Evolutionary conservation across 2,797 vertebrate species (phyloP).

Genomic region (Micropoecilia bifurca): DNA sequence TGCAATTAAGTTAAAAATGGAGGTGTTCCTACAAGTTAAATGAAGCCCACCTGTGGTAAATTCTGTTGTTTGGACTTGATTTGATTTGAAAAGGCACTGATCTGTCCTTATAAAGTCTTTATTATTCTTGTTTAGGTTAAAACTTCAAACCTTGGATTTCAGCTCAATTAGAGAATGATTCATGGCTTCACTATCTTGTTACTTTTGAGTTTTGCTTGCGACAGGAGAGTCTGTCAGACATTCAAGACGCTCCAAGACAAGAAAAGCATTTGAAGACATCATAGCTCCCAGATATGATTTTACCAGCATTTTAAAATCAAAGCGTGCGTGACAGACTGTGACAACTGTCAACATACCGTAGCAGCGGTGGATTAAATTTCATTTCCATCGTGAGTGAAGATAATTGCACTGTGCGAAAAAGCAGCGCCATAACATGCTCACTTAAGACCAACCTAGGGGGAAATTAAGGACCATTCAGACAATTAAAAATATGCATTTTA

Average conservation of each 20-base stretch:
- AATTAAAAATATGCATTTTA: not conserved
- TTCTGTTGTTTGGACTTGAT: not conserved
- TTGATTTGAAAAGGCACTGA: not conserved
- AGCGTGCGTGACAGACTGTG: not conserved
- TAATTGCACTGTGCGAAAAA: not conserved
- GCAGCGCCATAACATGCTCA: not conserved
- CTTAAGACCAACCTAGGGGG: not conserved
- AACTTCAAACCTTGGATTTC: not conserved
- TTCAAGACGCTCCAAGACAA: not conserved
- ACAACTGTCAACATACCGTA: not conserved
- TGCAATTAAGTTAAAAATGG: not conserved
- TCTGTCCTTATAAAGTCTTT: not conserved
- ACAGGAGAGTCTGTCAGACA: not conserved
- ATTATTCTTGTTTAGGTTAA: not conserved
- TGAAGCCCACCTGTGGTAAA: not conserved
- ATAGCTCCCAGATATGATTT: not conserved
- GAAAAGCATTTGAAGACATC: not conserved
- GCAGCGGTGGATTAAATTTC: not conserved
- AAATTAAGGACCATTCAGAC: not conserved
- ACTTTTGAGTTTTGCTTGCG: not conserved
- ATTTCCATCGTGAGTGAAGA: not conserved
- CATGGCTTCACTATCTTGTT: not conserved
- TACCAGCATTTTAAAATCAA: not conserved
- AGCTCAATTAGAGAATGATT: not conserved
- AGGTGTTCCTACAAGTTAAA: not conserved